Conservation (phyloP, 2,888 invertebrate genomes). For the Ichneumoninae sp. region DNA sequence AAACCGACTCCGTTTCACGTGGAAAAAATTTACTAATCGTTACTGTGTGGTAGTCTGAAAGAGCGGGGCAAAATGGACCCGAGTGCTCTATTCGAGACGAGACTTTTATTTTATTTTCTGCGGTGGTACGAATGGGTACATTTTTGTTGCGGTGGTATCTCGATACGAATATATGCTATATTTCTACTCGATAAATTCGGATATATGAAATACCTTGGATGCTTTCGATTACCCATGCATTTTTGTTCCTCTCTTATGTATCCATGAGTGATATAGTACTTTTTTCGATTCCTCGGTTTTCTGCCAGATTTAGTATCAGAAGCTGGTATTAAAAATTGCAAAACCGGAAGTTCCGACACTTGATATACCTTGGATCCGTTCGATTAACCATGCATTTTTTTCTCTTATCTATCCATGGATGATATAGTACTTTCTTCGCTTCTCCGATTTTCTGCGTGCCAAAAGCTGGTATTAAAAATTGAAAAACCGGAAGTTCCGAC, state of each 20-base stretch:
- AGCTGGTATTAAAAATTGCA: not conserved
- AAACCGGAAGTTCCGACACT: too few relatives aligned
- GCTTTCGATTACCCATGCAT: not conserved
- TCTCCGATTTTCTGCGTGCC: slow-evolving; percentile 43
- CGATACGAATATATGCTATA: not conserved
- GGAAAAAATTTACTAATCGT: not conserved
- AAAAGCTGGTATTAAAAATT: slow-evolving; percentile 11
- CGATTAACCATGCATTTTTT: not conserved
- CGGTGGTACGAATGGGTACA: not conserved
- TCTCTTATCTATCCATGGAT: not conserved
- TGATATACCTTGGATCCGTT: not conserved
- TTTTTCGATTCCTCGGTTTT: slow-evolving; percentile 22
- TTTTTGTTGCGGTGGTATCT: not conserved
- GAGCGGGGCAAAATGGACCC: too few relatives aligned
- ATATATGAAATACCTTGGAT: too few relatives aligned
- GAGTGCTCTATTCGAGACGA: not conserved
- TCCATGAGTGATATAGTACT: not conserved
- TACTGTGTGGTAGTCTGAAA: too few relatives aligned
- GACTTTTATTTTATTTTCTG: not conserved
- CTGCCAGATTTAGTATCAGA: slow-evolving; percentile 35
- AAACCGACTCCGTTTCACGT: not conserved
- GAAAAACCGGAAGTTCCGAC: too few relatives aligned
- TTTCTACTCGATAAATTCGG: not conserved
- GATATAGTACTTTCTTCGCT: not conserved
- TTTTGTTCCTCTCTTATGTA: not conserved